phyloP scores from a whole-genome alignment of 2,797 vertebrate genomes.

The Furcifer pardalis region DNA sequence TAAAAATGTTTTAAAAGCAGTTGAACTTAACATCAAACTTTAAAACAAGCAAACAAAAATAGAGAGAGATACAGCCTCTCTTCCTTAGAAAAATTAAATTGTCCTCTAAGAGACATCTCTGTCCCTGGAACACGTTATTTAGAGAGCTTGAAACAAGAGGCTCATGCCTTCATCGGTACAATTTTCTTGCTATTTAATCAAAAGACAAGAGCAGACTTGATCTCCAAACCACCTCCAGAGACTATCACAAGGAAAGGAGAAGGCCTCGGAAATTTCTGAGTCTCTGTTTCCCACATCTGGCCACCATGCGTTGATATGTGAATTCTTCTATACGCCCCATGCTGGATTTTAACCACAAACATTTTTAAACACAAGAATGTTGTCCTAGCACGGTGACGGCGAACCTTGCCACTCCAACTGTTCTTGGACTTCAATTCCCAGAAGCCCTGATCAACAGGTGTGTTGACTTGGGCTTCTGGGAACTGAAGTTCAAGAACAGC shows the following conservation, averaged over 20 bases:
- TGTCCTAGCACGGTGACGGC: background rate
- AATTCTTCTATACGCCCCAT: slow-evolving; percentile 48
- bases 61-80: slow-evolving; percentile 4
- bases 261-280: slow-evolving; percentile 61
- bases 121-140: slow-evolving; percentile 29
- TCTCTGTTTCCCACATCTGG: slow-evolving; percentile 69
- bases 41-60: background rate
- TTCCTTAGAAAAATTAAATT: background rate
- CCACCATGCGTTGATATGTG: slow-evolving; percentile 65
- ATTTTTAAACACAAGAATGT: no score
- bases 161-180: slow-evolving; percentile 57
- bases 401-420: no score
- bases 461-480: no score
- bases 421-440: no score
- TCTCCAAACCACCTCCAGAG: slow-evolving; percentile 53
- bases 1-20: background rate
- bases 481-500: no score
- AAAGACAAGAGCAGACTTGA: slow-evolving; percentile 67
- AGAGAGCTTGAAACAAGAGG: slow-evolving; percentile 46
- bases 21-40: background rate
- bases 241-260: slow-evolving; percentile 13
- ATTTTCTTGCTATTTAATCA: slow-evolving; percentile 61
- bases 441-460: no score
- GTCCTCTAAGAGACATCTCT: slow-evolving; percentile 21
- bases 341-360: background rate